Percentiles rank a stretch among this genome's conserved stretches.
These are phyloP conservation scores for Branchipolynoe longqiensis DNA, from an alignment of 2,888 invertebrate species.

Conservation along the genomic window DNA sequence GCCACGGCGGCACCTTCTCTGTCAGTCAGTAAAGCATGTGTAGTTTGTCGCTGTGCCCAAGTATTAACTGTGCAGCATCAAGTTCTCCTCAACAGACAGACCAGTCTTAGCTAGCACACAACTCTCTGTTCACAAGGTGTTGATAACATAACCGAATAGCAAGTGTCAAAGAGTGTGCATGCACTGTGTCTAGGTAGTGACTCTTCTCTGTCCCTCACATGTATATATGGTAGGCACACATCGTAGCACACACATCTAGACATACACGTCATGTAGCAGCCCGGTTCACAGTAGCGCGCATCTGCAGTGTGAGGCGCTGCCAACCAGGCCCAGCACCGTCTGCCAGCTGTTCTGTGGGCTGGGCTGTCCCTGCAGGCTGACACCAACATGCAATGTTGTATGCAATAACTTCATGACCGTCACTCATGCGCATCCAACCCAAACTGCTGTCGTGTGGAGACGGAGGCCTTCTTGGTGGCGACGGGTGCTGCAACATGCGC, in stretches of 20 bases:
- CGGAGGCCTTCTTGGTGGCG: not conserved
- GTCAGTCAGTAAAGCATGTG: not conserved
- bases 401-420: slow-evolving; percentile 3
- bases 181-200: not conserved
- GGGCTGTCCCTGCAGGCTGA: not conserved
- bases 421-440: slow-evolving; percentile 11
- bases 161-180: not conserved
- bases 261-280: not conserved
- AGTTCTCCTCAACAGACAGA: not conserved
- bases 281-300: no score
- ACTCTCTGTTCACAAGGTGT: slow-evolving; percentile 24
- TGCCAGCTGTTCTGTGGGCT: no score
- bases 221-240: no score
- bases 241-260: not conserved
- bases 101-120: slow-evolving; percentile 15
- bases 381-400: slow-evolving; percentile 35
- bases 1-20: not conserved
- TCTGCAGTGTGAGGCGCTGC: no score
- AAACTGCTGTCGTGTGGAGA: slow-evolving; percentile 43
- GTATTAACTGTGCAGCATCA: not conserved
- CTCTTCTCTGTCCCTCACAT: no score
- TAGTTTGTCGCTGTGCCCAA: not conserved
- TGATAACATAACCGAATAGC: slow-evolving; percentile 16
- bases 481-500: slow-evolving; percentile 18
- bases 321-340: no score